phyloP scores from a whole-genome alignment of 1,140 invertebrate species.

The Dinoponera quadriceps region DNA sequence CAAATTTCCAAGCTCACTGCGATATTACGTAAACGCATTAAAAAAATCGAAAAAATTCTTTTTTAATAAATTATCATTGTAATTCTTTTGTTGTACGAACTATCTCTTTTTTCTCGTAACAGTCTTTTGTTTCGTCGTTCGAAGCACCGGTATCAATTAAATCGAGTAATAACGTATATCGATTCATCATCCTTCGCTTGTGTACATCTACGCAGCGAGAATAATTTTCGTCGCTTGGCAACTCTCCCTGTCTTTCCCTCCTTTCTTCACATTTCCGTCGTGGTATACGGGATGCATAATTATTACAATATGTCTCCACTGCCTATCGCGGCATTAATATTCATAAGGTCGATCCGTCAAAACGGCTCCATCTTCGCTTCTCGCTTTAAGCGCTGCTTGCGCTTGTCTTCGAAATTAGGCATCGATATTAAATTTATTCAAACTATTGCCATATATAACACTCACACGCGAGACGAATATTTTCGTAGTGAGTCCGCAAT shows the following conservation, averaged over 20 bases:
- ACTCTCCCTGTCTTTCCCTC: background rate
- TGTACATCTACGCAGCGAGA: conserved; percentile 12
- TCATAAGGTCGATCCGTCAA: conserved; percentile 73
- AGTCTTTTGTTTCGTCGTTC: background rate
- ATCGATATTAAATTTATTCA: conserved; percentile 20
- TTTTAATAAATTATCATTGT: background rate
- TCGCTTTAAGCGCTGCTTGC: background rate
- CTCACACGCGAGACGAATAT: background rate
- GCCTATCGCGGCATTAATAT: conserved; percentile 66
- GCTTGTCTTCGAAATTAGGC: conserved; percentile 39
- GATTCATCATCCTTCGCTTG: conserved; percentile 32
- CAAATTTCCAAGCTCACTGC: background rate
- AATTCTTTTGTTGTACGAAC: background rate
- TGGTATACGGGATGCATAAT: conserved; percentile 66
- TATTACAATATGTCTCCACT: conserved; percentile 59
- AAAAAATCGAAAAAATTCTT: background rate
- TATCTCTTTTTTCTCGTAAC: conserved; percentile 1
- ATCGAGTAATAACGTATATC: conserved; percentile 22
- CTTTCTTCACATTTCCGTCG: conserved; percentile 16
- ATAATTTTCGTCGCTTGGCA: conserved; percentile 61
- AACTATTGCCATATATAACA: background rate
- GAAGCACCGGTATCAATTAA: conserved; percentile 8
- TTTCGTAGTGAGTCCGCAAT: background rate
- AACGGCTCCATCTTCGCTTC: conserved; percentile 26
- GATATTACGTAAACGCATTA: background rate